A percentile compares a stretch with the other conserved stretches of the same genome.
Evolutionary conservation across 2,113 vertebrate genomes (phyloP).

Genomic region (Prochilodus magdalenae): DNA sequence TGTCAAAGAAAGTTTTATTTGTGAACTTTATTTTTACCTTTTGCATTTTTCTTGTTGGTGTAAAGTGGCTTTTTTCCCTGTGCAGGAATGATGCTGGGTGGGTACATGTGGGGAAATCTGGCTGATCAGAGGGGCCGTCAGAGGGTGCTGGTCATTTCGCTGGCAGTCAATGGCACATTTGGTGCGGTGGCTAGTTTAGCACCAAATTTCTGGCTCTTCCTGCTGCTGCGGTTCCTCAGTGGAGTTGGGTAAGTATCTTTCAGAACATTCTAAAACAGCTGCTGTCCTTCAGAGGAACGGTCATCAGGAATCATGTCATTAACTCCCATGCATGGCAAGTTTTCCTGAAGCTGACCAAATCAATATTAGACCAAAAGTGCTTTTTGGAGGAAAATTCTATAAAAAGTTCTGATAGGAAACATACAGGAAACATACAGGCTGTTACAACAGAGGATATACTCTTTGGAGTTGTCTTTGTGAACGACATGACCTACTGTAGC

Average conservation of each 20-base stretch:
- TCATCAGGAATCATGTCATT: background rate
- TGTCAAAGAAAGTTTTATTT: no score
- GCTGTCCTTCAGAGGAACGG: background rate
- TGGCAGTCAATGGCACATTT: constrained; percentile 76
- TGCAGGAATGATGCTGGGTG: constrained; percentile 81
- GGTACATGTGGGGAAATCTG: constrained; percentile 78
- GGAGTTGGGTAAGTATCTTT: constrained; percentile 72
- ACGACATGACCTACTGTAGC: background rate
- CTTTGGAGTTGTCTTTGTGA: background rate
- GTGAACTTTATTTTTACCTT: no score
- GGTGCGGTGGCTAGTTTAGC: constrained; percentile 72
- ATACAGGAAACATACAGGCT: background rate
- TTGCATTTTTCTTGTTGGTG: background rate
- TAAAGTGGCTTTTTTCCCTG: background rate
- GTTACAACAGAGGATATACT: background rate
- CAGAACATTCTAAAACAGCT: background rate
- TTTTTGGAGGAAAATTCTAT: background rate
- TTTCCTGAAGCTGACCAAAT: background rate
- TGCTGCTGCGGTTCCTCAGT: constrained; percentile 77
- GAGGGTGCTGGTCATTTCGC: constrained; percentile 71
- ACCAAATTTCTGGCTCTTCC: constrained; percentile 75
- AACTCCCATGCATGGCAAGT: background rate
- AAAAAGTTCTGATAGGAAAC: no score
- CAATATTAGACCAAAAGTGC: background rate
- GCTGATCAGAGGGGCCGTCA: constrained; percentile 75